Conservation (phyloP, 2,888 invertebrate species). For the Dyspetes luteomarginatus region DNA sequence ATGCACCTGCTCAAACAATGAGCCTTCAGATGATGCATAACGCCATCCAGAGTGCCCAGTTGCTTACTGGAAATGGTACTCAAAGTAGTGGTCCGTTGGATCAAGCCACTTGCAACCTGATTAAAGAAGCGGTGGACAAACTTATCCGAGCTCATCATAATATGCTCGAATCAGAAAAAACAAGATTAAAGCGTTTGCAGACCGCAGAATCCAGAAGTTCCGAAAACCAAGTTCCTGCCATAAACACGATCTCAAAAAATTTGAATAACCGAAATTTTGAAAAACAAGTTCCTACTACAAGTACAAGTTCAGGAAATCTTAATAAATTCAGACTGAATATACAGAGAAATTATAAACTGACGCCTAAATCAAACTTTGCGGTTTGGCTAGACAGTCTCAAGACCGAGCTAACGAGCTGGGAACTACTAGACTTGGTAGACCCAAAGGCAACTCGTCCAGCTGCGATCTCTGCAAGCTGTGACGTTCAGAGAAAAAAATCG, state of each 20-base stretch:
- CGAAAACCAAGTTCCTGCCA: background rate
- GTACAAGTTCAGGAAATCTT: background rate
- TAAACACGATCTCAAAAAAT: background rate
- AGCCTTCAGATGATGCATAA: background rate
- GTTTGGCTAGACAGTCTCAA: slow-evolving; percentile 62
- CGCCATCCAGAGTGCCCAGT: background rate
- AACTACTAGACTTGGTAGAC: slow-evolving; percentile 49
- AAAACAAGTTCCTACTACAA: background rate
- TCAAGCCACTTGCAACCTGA: slow-evolving; percentile 9
- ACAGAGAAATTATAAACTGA: slow-evolving; percentile 58
- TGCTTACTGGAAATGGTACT: background rate
- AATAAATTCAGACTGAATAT: slow-evolving; percentile 44
- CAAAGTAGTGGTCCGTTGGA: background rate
- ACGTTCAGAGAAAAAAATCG: slow-evolving; percentile 58
- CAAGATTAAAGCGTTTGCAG: background rate
- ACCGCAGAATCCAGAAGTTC: background rate
- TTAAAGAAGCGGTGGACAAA: slow-evolving; percentile 31
- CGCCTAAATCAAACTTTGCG: slow-evolving; percentile 57
- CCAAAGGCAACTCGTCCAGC: background rate
- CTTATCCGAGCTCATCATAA: slow-evolving; percentile 22
- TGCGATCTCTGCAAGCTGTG: slow-evolving; percentile 27
- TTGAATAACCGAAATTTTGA: background rate
- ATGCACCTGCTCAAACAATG: background rate
- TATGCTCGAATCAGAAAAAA: slow-evolving; percentile 16
- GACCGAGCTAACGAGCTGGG: slow-evolving; percentile 62